Percentiles rank a stretch among this genome's conserved stretches.
Conservation (phyloP, 2,797 vertebrate species). For the Peromyscus attwateri region DNA sequence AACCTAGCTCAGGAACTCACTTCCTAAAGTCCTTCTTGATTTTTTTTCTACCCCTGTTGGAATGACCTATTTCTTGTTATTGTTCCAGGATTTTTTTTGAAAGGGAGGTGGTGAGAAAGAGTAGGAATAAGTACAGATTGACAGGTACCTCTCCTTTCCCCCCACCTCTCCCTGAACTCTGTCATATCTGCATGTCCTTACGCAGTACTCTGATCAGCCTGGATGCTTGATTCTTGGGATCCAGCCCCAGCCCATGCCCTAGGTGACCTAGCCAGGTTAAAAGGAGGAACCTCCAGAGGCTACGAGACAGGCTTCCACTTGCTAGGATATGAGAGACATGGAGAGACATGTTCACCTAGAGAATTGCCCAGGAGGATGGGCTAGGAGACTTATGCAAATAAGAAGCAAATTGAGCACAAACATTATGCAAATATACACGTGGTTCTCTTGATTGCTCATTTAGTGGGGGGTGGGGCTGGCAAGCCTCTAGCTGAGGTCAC, state of each 20-base stretch:
- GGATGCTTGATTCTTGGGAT: constrained; percentile 17
- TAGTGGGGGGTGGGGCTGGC: constrained; percentile 35
- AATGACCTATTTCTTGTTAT: not conserved
- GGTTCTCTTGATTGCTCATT: constrained; percentile 78
- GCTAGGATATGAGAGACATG: not conserved
- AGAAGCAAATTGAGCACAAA: constrained; percentile 81
- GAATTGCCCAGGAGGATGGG: constrained; percentile 50
- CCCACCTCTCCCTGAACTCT: not conserved
- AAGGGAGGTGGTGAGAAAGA: not conserved
- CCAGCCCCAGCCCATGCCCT: not conserved
- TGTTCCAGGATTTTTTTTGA: not conserved
- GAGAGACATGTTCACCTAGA: constrained; percentile 31
- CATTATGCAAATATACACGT: constrained; percentile 79
- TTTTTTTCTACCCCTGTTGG: not conserved
- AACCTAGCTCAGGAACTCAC: not conserved
- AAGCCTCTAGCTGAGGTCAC: constrained; percentile 62
- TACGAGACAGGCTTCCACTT: constrained; percentile 29
- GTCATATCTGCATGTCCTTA: no score
- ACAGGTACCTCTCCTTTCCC: not conserved
- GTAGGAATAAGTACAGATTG: not conserved
- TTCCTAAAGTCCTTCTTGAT: not conserved
- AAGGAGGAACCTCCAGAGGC: not conserved
- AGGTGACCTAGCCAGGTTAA: not conserved
- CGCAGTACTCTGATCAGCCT: not conserved
- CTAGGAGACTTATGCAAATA: constrained; percentile 78